Percentiles rank a stretch among this genome's conserved stretches.
Conservation (phyloP, 2,888 invertebrate species). For the Diarsia dahlii region DNA sequence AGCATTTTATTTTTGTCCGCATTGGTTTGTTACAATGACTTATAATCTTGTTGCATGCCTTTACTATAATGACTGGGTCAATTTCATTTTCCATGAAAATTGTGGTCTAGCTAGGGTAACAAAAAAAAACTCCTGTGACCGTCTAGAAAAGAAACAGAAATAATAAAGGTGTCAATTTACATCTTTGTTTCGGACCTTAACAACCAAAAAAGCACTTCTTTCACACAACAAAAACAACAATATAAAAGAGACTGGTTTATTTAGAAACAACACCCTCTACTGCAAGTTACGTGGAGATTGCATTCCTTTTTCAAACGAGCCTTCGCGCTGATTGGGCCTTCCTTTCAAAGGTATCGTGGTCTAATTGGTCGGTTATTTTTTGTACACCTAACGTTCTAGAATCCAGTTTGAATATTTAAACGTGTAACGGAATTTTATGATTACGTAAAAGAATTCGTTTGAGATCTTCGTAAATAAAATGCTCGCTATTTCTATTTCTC, state of each 20-base stretch:
- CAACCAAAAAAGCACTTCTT: not conserved
- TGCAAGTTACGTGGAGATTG: constrained; percentile 26
- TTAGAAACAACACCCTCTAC: not conserved
- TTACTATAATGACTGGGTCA: not conserved
- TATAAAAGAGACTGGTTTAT: not conserved
- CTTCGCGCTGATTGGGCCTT: constrained; percentile 60
- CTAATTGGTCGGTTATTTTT: constrained; percentile 57
- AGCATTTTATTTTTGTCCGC: not conserved
- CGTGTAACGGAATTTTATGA: constrained; percentile 40
- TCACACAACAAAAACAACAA: not conserved
- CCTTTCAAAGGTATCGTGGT: constrained; percentile 51
- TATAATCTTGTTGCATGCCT: not conserved
- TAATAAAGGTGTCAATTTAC: not conserved
- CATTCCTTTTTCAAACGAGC: constrained; percentile 55
- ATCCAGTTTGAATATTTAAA: constrained; percentile 51
- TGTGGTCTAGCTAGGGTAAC: not conserved
- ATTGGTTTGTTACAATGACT: not conserved
- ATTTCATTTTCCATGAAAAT: not conserved
- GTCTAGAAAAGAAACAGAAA: not conserved
- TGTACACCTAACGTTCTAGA: constrained; percentile 40
- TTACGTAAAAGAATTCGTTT: constrained; percentile 51
- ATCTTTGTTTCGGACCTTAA: not conserved
- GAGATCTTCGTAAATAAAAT: constrained; percentile 38
- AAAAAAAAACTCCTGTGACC: not conserved
- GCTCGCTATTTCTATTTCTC: constrained; percentile 26